Evolutionary conservation across 2,797 vertebrate genomes (phyloP).

Genomic region (Nannoperca obscura): DNA sequence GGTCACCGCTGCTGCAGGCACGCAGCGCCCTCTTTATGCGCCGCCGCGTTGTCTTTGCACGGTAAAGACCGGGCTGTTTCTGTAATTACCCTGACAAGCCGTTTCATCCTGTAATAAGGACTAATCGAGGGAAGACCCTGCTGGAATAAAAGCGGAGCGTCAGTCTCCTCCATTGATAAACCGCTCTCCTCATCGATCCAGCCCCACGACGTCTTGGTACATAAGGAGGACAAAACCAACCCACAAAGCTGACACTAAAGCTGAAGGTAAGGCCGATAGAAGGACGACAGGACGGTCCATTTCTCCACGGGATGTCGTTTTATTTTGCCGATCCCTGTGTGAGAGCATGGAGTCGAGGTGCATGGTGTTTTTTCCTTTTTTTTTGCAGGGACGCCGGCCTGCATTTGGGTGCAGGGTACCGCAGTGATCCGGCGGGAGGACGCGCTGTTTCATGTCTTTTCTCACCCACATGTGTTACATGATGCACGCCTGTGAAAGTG

Average conservation of each 20-base stretch:
- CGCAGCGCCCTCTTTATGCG: slow-evolving; percentile 40
- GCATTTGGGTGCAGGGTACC: slow-evolving; percentile 80
- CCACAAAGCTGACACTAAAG: slow-evolving; percentile 54
- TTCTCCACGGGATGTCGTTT: slow-evolving; percentile 17
- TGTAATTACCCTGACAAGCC: slow-evolving; percentile 32
- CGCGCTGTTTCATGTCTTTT: slow-evolving; percentile 39
- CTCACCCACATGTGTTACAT: slow-evolving; percentile 43
- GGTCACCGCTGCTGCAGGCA: slow-evolving; percentile 54
- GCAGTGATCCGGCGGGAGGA: slow-evolving; percentile 78
- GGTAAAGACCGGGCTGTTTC: slow-evolving; percentile 25
- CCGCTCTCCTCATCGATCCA: slow-evolving; percentile 66
- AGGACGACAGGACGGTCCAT: slow-evolving; percentile 3
- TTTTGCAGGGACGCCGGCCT: slow-evolving; percentile 79
- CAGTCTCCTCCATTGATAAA: slow-evolving; percentile 72
- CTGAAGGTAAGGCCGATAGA: slow-evolving; percentile 77
- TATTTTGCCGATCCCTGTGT: slow-evolving; percentile 32
- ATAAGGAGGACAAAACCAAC: slow-evolving; percentile 54
- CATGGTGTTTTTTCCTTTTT: slow-evolving; percentile 40
- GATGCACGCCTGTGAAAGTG: slow-evolving; percentile 45
- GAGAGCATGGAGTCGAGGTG: slow-evolving; percentile 55
- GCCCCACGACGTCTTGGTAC: slow-evolving; percentile 62
- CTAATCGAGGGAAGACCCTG: slow-evolving; percentile 52
- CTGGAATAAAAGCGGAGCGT: slow-evolving; percentile 66
- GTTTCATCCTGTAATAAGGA: slow-evolving; percentile 41
- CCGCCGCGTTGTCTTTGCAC: slow-evolving; percentile 32